Conservation (phyloP, 2,888 invertebrate genomes). For the Pristionchus maxplancki region DNA sequence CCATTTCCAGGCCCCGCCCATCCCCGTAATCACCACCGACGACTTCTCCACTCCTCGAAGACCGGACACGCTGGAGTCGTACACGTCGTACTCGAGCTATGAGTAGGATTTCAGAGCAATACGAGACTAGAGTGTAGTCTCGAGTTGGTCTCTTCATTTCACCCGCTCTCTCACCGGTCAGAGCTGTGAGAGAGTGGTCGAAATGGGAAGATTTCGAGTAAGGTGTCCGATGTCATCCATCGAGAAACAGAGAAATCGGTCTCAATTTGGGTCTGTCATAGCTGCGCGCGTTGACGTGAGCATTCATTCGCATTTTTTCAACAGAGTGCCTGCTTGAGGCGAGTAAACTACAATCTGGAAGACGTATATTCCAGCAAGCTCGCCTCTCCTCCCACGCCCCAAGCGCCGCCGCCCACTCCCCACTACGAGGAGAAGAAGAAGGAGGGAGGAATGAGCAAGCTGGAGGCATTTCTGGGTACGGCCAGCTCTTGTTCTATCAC, state of each 20-base stretch:
- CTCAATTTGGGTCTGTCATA: too few relatives aligned
- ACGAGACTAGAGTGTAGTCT: too few relatives aligned
- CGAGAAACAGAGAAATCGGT: too few relatives aligned
- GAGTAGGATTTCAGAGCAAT: not conserved
- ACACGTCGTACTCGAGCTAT: slow-evolving; percentile 11
- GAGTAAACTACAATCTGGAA: too few relatives aligned
- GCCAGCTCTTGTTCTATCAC: too few relatives aligned
- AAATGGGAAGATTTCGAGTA: too few relatives aligned
- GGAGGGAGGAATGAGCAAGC: slow-evolving; percentile 6
- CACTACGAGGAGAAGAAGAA: not conserved
- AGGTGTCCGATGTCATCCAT: too few relatives aligned
- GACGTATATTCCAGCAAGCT: not conserved
- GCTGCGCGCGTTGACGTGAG: too few relatives aligned
- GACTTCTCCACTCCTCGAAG: not conserved
- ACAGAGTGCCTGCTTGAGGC: too few relatives aligned
- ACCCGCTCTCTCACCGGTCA: not conserved
- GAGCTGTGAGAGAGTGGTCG: too few relatives aligned
- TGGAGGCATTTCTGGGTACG: slow-evolving; percentile 8
- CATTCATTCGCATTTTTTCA: too few relatives aligned
- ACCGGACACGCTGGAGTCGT: slow-evolving; percentile 12
- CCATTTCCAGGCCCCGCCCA: slow-evolving; percentile 36
- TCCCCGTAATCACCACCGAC: not conserved
- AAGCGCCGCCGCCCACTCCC: slow-evolving; percentile 30
- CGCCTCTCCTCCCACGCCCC: slow-evolving; percentile 1
- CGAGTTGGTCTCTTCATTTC: too few relatives aligned